Conservation (phyloP, 2,113 vertebrate genomes). For the Pachycephala philippinensis region DNA sequence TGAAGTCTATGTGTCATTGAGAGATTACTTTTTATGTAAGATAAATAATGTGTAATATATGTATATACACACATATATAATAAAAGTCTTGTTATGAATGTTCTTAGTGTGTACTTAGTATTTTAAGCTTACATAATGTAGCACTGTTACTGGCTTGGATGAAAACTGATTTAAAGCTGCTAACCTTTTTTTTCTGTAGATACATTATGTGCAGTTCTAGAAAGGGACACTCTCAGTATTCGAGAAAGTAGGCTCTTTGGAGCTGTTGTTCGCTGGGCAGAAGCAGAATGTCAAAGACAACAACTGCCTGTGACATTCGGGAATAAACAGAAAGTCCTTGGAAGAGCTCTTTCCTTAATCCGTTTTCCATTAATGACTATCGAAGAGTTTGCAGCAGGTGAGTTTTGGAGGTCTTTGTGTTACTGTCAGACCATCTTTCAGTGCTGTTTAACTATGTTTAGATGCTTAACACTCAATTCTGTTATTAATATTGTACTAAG, state of each 20-base stretch:
- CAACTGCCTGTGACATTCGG: constrained; percentile 83
- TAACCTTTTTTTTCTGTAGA: constrained; percentile 69
- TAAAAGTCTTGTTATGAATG: not conserved
- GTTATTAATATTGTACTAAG: not conserved
- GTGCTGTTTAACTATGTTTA: not conserved
- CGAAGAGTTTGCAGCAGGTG: constrained; percentile 93
- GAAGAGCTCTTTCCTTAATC: constrained; percentile 89
- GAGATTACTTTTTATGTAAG: not conserved
- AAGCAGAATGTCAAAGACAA: constrained; percentile 93
- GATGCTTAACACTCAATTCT: not conserved
- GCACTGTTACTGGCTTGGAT: not conserved
- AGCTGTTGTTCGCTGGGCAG: constrained; percentile 92
- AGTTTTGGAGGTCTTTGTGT: not conserved
- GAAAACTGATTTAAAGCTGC: not conserved
- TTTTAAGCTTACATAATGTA: not conserved
- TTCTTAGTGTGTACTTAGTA: not conserved
- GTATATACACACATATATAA: not conserved
- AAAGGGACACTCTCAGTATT: constrained; percentile 92
- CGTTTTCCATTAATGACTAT: constrained; percentile 95
- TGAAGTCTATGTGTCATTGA: not conserved
- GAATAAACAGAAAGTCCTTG: constrained; percentile 92
- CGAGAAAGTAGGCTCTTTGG: constrained; percentile 90
- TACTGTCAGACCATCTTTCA: not conserved
- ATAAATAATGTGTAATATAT: not conserved
- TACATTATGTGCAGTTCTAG: constrained; percentile 88